Conservation (phyloP, 2,888 invertebrate species). For the Hydrotaea cyrtoneurina region DNA sequence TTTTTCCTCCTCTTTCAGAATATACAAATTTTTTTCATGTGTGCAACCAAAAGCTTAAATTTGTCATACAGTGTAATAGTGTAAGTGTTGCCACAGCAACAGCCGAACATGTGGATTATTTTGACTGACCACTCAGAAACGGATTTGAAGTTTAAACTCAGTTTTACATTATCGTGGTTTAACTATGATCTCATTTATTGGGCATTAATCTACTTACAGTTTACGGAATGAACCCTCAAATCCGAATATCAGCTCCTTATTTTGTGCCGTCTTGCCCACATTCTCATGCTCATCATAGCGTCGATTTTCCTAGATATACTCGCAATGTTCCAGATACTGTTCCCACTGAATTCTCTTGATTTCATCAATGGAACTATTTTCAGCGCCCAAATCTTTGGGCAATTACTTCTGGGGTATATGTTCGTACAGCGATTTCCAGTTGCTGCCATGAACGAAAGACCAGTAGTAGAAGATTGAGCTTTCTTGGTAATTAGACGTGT, state of each 20-base stretch:
- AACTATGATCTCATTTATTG: too few relatives aligned
- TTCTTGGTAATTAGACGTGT: too few relatives aligned
- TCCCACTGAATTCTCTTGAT: constrained; percentile 69
- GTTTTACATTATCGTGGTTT: too few relatives aligned
- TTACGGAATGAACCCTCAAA: constrained; percentile 74
- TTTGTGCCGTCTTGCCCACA: constrained; percentile 71
- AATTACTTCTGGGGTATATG: constrained; percentile 83
- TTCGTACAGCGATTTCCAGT: constrained; percentile 80
- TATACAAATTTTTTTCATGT: too few relatives aligned
- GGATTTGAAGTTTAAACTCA: too few relatives aligned
- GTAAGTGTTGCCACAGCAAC: too few relatives aligned
- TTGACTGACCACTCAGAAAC: too few relatives aligned
- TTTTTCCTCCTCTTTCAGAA: too few relatives aligned
- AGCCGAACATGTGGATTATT: too few relatives aligned
- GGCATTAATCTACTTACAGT: constrained; percentile 74
- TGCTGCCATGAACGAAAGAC: constrained; percentile 83
- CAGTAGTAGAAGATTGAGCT: too few relatives aligned
- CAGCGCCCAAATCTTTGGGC: constrained; percentile 85
- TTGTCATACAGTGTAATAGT: too few relatives aligned
- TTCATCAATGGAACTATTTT: constrained; percentile 74
- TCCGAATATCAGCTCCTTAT: constrained; percentile 74
- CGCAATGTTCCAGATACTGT: constrained; percentile 69
- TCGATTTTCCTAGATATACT: constrained; percentile 75
- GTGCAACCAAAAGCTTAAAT: too few relatives aligned
- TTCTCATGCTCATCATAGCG: constrained; percentile 73